Evolutionary conservation across 2,113 vertebrate species (phyloP).

Genomic region (Excalfactoria chinensis): DNA sequence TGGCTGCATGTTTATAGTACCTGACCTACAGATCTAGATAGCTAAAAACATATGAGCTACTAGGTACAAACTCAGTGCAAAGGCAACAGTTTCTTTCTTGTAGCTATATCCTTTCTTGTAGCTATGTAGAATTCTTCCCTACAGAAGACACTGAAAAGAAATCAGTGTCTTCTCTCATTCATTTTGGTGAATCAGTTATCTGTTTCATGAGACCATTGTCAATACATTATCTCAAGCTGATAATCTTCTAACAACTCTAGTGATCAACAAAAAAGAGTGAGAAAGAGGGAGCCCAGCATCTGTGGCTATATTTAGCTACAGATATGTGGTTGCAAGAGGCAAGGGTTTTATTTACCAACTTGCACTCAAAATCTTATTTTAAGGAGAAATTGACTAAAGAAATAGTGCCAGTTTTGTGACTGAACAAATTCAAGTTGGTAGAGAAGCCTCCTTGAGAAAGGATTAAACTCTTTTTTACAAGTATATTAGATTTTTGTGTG

Average conservation of each 20-base stretch:
- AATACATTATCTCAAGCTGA: neutral
- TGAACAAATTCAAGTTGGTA: neutral
- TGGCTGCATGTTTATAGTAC: neutral
- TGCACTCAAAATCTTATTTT: neutral
- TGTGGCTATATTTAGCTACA: neutral
- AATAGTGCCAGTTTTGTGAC: neutral
- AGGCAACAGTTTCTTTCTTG: neutral
- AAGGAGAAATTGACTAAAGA: neutral
- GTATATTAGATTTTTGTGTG: neutral
- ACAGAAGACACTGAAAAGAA: neutral
- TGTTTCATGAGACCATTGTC: neutral
- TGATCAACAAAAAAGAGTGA: neutral
- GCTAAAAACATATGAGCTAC: neutral
- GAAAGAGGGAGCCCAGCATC: neutral
- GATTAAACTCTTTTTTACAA: neutral
- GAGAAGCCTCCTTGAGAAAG: neutral
- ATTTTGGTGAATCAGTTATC: neutral
- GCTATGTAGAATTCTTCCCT: neutral
- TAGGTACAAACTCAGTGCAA: neutral
- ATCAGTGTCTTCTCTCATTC: neutral
- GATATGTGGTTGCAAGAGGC: neutral
- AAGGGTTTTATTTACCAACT: neutral
- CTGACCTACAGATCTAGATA: neutral
- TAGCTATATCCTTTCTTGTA: neutral
- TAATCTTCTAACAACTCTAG: neutral